Evolutionary conservation across 1,140 invertebrate species (phyloP).

Genomic region (Magallana ariakensis): DNA sequence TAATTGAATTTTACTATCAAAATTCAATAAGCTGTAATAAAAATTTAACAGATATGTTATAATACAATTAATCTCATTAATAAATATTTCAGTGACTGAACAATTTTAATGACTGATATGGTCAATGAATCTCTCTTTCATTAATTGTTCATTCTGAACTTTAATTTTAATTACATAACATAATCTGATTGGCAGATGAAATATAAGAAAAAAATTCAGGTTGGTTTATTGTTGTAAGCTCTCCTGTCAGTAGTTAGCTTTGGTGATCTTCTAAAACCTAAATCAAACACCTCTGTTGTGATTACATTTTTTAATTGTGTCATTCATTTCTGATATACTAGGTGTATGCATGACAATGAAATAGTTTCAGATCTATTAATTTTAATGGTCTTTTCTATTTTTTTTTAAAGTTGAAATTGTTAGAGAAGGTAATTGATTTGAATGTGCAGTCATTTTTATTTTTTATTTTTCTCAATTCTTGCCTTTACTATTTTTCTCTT

Average conservation of each 20-base stretch:
- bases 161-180: neutral
- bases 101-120: too few species aligned
- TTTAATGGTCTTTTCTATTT: neutral
- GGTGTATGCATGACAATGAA: too few species aligned
- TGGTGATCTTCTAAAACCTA: neutral
- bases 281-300: neutral
- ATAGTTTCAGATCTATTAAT: neutral
- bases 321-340: neutral
- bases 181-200: conserved; percentile 57
- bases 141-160: neutral
- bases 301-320: neutral
- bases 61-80: too few species aligned
- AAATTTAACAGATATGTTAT: too few species aligned
- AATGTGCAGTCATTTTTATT: neutral
- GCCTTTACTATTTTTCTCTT: neutral
- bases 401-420: conserved; percentile 24
- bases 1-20: too few species aligned
- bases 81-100: too few species aligned
- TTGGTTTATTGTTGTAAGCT: conserved; percentile 51
- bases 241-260: neutral
- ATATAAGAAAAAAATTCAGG: conserved; percentile 64
- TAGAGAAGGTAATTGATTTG: conserved; percentile 1
- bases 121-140: neutral
- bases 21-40: too few species aligned
- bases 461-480: neutral